Percentiles rank a stretch among this genome's conserved stretches.
Evolutionary conservation across 1,140 invertebrate species (phyloP).

Genomic region (Panulirus ornatus): DNA sequence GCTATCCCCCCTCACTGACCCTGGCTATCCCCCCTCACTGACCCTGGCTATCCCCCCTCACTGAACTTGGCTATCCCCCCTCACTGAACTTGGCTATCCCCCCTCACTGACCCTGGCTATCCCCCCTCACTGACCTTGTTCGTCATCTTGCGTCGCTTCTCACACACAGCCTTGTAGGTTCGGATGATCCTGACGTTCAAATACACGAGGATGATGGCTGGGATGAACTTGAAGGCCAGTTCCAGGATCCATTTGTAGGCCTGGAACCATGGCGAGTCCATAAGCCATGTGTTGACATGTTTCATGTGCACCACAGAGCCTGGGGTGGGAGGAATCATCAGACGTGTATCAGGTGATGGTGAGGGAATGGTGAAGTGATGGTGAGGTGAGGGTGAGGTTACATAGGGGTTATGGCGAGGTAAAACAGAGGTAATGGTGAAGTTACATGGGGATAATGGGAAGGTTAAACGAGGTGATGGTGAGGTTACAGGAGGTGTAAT

Average conservation of each 20-base stretch:
- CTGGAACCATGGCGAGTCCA: constrained; percentile 49
- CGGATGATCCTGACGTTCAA: constrained; percentile 60
- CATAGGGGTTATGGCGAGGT: no score
- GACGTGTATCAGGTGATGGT: no score
- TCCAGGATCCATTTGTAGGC: constrained; percentile 63
- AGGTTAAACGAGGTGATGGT: no score
- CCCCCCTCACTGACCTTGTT: constrained; percentile 46
- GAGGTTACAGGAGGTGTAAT: no score
- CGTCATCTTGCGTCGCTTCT: constrained; percentile 63
- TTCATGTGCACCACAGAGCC: constrained; percentile 41
- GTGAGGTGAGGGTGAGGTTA: no score
- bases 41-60: neutral
- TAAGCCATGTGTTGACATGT: constrained; percentile 32
- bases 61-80: neutral
- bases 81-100: constrained; percentile 45
- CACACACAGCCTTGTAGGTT: constrained; percentile 61
- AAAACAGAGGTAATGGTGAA: no score
- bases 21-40: neutral
- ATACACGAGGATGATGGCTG: constrained; percentile 53
- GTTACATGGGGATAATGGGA: no score
- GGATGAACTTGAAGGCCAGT: constrained; percentile 47
- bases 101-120: neutral
- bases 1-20: no score
- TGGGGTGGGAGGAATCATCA: neutral
- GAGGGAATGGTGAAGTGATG: no score